phyloP scores from a whole-genome alignment of 1,140 invertebrate genomes.

The Drosophila nikananu region DNA sequence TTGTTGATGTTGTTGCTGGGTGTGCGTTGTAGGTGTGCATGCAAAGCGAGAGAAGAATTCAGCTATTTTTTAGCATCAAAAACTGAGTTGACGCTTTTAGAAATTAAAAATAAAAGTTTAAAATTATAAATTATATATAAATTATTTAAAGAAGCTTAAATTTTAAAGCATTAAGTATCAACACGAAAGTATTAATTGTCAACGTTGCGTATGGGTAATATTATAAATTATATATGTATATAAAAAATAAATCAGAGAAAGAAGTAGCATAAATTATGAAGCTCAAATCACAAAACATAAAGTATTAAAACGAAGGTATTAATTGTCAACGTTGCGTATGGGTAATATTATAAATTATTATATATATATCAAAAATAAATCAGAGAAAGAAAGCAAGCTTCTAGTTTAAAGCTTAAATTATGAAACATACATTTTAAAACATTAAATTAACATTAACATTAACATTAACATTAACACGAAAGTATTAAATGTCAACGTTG shows the following conservation, averaged over 20 bases:
- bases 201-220: neutral
- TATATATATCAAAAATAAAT: too few species aligned
- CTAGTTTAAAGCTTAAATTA: too few species aligned
- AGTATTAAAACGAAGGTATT: neutral
- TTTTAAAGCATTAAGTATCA: neutral
- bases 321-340: neutral
- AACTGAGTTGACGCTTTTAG: neutral
- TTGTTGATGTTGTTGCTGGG: constrained; percentile 19
- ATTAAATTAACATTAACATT: too few species aligned
- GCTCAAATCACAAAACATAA: neutral
- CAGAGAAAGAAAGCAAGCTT: too few species aligned
- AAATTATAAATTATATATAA: neutral
- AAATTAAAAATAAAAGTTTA: neutral
- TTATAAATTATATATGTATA: neutral
- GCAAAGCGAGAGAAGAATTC: constrained; percentile 50
- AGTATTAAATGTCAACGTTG: neutral
- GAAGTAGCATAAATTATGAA: too few species aligned
- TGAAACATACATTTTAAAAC: too few species aligned
- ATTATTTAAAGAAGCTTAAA: too few species aligned
- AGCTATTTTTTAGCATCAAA: neutral
- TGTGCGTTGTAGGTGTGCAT: constrained; percentile 32
- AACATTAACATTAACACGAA: neutral
- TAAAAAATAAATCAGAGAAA: too few species aligned
- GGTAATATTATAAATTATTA: too few species aligned
- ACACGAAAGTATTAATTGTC: neutral